Evolutionary conservation across 1,140 invertebrate genomes (phyloP).

Genomic region (Anadara kagoshimensis): DNA sequence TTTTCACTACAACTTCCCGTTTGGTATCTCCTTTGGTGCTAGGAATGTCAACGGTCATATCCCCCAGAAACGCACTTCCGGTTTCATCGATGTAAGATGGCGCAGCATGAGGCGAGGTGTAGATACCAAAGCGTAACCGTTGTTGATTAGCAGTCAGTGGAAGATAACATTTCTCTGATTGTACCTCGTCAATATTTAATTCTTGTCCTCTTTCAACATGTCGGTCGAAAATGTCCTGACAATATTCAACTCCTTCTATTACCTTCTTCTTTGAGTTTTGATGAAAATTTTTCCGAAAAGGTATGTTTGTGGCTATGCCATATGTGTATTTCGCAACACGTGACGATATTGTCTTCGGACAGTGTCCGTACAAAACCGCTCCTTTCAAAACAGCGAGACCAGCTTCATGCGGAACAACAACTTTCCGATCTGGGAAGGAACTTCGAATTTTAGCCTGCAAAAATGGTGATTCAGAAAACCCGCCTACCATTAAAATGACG

Average conservation of each 20-base stretch:
- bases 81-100: conserved; percentile 27
- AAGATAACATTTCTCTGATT: neutral
- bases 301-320: conserved; percentile 20
- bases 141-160: conserved; percentile 8
- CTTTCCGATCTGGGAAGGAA: conserved; percentile 9
- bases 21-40: conserved; percentile 18
- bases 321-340: conserved; percentile 35
- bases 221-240: conserved; percentile 17
- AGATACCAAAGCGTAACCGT: conserved; percentile 2
- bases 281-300: conserved; percentile 24
- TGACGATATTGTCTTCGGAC: conserved; percentile 24
- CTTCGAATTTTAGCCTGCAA: conserved; percentile 26
- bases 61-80: conserved; percentile 29
- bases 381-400: conserved; percentile 45
- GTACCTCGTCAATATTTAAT: conserved; percentile 2
- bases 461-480: conserved; percentile 41
- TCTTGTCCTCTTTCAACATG: conserved; percentile 21
- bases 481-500: conserved; percentile 44
- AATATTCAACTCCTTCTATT: conserved; percentile 9
- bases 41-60: conserved; percentile 32
- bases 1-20: conserved; percentile 26
- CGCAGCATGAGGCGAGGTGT: neutral
- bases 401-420: conserved; percentile 41
- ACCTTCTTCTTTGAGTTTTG: conserved; percentile 14
- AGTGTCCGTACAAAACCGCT: conserved; percentile 38